Percentiles rank a stretch among this genome's conserved stretches.
These are phyloP conservation scores for Sesamia inferens DNA, from an alignment of 2,888 invertebrate species.

Conservation along the genomic window DNA sequence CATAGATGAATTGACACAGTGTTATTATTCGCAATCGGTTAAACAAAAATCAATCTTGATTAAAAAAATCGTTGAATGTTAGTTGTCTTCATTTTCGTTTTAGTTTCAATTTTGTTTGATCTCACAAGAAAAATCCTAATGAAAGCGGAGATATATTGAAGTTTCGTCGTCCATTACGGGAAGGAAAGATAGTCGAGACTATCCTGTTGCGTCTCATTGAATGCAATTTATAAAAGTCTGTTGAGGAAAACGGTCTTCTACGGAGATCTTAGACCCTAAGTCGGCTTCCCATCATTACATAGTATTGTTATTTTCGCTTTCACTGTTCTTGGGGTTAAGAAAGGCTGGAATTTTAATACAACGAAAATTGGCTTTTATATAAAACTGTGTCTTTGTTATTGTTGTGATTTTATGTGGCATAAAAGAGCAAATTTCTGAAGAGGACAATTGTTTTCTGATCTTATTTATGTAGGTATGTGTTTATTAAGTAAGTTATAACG, in stretches of 20 bases:
- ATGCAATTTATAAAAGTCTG: constrained; percentile 48
- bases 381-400: constrained; percentile 1
- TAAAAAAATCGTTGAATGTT: too few relatives aligned
- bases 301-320: constrained; percentile 31
- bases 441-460: background rate
- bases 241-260: constrained; percentile 52
- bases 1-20: too few relatives aligned
- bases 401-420: background rate
- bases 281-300: constrained; percentile 14
- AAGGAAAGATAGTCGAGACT: background rate
- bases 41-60: too few relatives aligned
- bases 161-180: constrained; percentile 28
- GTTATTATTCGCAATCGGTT: too few relatives aligned
- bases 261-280: constrained; percentile 10
- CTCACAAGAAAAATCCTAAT: background rate
- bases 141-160: constrained; percentile 5
- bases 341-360: background rate
- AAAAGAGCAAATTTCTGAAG: too few relatives aligned
- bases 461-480: background rate
- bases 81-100: background rate
- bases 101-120: background rate
- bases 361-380: background rate
- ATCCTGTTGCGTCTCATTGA: constrained; percentile 51
- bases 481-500: background rate
- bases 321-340: constrained; percentile 5